phyloP scores from a whole-genome alignment of 2,888 invertebrate species.

The Melanotus villosus region DNA sequence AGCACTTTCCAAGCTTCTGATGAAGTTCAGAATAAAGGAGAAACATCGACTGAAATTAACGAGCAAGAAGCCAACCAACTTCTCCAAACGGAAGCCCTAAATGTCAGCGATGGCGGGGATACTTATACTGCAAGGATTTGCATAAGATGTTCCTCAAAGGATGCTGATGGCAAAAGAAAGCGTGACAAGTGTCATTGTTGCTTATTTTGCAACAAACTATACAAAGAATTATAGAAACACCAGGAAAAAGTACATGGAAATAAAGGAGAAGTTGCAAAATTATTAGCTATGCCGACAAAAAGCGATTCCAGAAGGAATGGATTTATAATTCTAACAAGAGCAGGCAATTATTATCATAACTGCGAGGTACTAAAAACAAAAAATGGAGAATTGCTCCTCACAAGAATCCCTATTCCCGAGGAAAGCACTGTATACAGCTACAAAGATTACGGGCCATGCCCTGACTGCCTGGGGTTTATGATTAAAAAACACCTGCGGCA shows the following conservation, averaged over 20 bases:
- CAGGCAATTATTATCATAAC: conserved; percentile 22
- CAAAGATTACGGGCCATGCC: conserved; percentile 21
- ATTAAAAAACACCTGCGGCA: conserved; percentile 20
- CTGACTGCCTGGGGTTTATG: conserved; percentile 20
- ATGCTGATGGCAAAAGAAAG: not conserved
- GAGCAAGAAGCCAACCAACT: no score
- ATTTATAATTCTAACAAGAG: not conserved
- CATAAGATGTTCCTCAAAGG: not conserved
- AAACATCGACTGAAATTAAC: no score
- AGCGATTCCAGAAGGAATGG: not conserved
- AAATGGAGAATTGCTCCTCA: conserved; percentile 15
- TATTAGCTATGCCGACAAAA: conserved; percentile 4
- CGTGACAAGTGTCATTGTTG: conserved; percentile 4
- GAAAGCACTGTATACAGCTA: not conserved
- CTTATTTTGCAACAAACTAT: not conserved
- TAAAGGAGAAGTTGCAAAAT: conserved; percentile 12
- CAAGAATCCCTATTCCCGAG: not conserved
- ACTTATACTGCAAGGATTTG: no score
- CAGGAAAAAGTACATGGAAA: not conserved
- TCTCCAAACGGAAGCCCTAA: no score
- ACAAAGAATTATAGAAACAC: conserved; percentile 16
- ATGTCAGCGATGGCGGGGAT: no score
- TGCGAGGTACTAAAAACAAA: conserved; percentile 12
- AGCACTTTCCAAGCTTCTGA: no score
- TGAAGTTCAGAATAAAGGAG: no score